Percentiles rank a stretch among this genome's conserved stretches.
Evolutionary conservation across 2,113 vertebrate species (phyloP).

Genomic region (Leptobrachium leishanense): DNA sequence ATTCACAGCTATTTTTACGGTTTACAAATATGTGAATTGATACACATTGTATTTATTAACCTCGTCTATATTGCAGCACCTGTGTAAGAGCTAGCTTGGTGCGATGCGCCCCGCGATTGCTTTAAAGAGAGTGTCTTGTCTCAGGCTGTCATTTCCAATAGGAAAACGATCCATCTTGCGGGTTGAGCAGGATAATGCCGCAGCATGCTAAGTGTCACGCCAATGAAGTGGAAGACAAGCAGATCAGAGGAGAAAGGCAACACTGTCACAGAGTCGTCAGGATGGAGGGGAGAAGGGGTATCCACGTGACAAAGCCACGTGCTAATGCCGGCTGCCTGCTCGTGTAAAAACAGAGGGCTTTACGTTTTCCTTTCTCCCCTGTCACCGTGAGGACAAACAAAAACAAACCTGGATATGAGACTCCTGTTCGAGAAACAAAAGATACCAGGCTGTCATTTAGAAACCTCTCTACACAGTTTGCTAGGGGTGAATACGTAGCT

Average conservation of each 20-base stretch:
- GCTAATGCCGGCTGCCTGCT: background rate
- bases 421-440: conserved; percentile 56
- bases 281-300: conserved; percentile 23
- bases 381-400: background rate
- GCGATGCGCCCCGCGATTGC: background rate
- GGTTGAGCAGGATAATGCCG: conserved; percentile 53
- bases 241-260: conserved; percentile 45
- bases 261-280: conserved; percentile 39
- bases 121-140: conserved; percentile 1
- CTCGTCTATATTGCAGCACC: too few relatives aligned
- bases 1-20: too few relatives aligned
- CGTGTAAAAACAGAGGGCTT: background rate
- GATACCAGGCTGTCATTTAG: conserved; percentile 52
- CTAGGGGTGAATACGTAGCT: conserved; percentile 54
- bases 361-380: background rate
- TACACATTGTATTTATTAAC: too few relatives aligned
- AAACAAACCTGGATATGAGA: background rate
- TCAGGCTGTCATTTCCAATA: conserved; percentile 60
- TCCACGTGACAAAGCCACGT: conserved; percentile 12
- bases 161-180: conserved; percentile 54
- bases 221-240: conserved; percentile 49
- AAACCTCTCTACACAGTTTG: conserved; percentile 56
- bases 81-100: too few relatives aligned
- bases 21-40: too few relatives aligned
- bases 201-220: conserved; percentile 37